Evolutionary conservation across 1,140 invertebrate species (phyloP), one percentile per base, ranked within the genome.

Genomic region (Pteromalus puparum): DNA sequence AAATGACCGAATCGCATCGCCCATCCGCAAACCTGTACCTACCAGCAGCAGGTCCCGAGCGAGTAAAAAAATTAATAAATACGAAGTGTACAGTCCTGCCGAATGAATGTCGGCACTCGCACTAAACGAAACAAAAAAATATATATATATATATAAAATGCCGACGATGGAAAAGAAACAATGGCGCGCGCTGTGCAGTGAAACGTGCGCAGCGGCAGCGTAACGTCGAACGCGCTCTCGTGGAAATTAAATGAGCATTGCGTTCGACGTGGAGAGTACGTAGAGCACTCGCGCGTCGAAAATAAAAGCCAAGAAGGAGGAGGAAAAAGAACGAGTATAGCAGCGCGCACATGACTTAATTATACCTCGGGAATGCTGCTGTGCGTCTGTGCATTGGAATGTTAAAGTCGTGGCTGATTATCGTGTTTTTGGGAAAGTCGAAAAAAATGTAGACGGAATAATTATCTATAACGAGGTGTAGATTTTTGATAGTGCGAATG

Each of bases 161-260:
- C 10, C 34, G 7, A 1, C 65, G 30, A 26, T n/a, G 15, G 65
- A 68, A 79, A 79, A 67, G 65, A 68, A 79, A 79, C 53, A 79
- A 79, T 26, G 65, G 77, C 26, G 21, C 53, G 53, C 38, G 38
- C 38, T 61, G 53, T 61, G 53, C 18, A 53, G 18, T 53, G 30
- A 26, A 81, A 24, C 30, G 68, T n/a, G 24, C 42, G 6, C 30
- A 34, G 30, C 30, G 34, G 18, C 21, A 30, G 34, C 65, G 48
- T 28, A 72, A 9, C 34, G 38, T 53, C 5, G 10, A 34, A 21
- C 18, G 9, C 15, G 30, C 26, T 68, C 65, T 68, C n/a, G 30
- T 68, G 21, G 65, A 80, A 68, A 80, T 80, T 80, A 80, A 80
- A 80, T 80, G 34, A 42, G 61, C n/a, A 67, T 21, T 78, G 76